Conservation (phyloP, 2,888 invertebrate genomes). For the Sclerodermus sp. region DNA sequence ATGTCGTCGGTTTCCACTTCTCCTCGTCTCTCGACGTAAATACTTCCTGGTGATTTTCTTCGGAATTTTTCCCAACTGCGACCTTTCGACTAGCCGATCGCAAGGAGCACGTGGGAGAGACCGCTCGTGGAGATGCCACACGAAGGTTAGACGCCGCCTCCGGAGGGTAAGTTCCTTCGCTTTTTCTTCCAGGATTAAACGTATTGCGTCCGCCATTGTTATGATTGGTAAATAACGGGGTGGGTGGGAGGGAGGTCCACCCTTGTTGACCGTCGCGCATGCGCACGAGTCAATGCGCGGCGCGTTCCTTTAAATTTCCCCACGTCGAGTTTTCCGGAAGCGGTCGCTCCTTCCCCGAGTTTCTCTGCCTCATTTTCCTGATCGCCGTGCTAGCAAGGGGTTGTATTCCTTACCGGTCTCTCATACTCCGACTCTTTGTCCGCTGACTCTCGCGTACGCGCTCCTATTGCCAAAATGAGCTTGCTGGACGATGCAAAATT, state of each 20-base stretch:
- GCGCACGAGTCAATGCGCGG: constrained; percentile 25
- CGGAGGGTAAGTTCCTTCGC: constrained; percentile 8
- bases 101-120: constrained; percentile 12
- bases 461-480: too few relatives aligned
- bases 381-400: too few relatives aligned
- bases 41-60: constrained; percentile 29
- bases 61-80: constrained; percentile 8
- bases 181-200: constrained; percentile 30
- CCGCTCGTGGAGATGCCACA: constrained; percentile 21
- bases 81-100: constrained; percentile 1
- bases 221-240: constrained; percentile 47
- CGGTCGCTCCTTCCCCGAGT: too few relatives aligned
- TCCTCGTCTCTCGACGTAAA: constrained; percentile 39
- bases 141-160: constrained; percentile 7
- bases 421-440: too few relatives aligned
- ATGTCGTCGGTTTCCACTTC: constrained; percentile 45
- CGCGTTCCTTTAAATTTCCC: constrained; percentile 16
- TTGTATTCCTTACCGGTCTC: too few relatives aligned
- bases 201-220: constrained; percentile 53
- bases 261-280: constrained; percentile 46
- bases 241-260: constrained; percentile 40
- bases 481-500: too few relatives aligned
- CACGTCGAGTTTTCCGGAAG: too few relatives aligned
- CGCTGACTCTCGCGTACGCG: too few relatives aligned
- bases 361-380: too few relatives aligned